Percentiles rank a stretch among this genome's conserved stretches.
These are phyloP conservation scores for Falcunculus frontatus DNA, from an alignment of 2,113 vertebrate species.

Conservation along the genomic window DNA sequence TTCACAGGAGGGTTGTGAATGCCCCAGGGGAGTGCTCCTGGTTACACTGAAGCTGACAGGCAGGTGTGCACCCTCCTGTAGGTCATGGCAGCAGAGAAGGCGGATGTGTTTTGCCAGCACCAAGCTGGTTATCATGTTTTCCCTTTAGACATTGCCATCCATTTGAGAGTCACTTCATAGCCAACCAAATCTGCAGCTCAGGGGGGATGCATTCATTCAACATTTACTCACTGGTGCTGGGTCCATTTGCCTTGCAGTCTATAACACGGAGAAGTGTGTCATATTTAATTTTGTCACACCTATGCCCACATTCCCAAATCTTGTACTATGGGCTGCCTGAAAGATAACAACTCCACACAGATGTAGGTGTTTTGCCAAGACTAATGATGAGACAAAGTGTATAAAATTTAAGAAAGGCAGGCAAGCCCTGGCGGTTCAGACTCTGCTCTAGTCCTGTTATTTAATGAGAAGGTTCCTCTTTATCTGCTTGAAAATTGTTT, in stretches of 20 bases:
- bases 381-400: neutral
- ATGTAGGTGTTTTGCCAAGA: neutral
- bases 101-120: neutral
- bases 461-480: neutral
- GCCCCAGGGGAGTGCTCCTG: neutral
- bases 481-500: neutral
- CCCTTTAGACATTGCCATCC: neutral
- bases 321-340: neutral
- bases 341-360: neutral
- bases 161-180: neutral
- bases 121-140: neutral
- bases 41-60: neutral
- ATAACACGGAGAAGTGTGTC: neutral
- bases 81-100: accelerated
- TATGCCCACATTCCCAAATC: neutral
- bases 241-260: neutral
- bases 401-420: neutral
- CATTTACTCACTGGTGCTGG: neutral
- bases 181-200: neutral
- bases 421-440: neutral
- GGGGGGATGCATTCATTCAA: neutral
- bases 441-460: neutral
- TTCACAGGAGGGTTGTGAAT: neutral
- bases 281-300: neutral
- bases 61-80: neutral